Conservation (phyloP, 2,113 vertebrate genomes). For the Scatophagus argus region DNA sequence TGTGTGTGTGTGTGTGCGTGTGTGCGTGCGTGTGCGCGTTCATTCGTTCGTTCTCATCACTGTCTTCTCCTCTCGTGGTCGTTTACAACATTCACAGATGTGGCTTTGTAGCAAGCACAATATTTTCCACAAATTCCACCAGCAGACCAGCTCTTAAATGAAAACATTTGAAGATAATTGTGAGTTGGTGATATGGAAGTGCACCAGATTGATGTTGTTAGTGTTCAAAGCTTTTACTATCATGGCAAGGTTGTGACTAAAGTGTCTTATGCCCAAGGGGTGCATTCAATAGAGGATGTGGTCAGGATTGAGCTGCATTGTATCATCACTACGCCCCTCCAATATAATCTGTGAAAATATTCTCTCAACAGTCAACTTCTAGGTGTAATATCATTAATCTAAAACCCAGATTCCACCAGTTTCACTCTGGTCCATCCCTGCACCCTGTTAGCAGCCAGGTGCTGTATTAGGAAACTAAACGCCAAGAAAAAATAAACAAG, state of each 20-base stretch:
- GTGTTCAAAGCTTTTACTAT: conserved; percentile 62
- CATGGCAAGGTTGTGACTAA: conserved; percentile 32
- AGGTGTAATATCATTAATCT: conserved; percentile 24
- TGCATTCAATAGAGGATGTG: conserved; percentile 58
- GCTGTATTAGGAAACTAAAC: conserved; percentile 62
- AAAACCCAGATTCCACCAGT: conserved; percentile 26
- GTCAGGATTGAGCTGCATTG: conserved; percentile 50
- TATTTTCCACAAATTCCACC: conserved; percentile 64
- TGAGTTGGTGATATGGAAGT: conserved; percentile 49
- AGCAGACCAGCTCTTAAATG: conserved; percentile 41
- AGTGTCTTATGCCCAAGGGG: conserved; percentile 21
- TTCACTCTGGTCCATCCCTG: neutral
- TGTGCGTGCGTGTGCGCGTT: conserved; percentile 20
- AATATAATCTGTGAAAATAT: conserved; percentile 17
- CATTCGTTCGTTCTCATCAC: neutral
- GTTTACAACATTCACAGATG: conserved; percentile 66
- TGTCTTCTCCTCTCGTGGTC: conserved; percentile 35
- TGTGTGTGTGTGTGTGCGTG: conserved; percentile 13
- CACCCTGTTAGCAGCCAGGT: neutral
- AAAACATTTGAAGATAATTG: conserved; percentile 67
- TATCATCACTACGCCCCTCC: conserved; percentile 37
- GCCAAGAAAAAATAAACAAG: conserved; percentile 64
- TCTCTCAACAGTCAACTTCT: neutral
- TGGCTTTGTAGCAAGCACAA: conserved; percentile 47
- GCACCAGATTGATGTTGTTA: conserved; percentile 56